Percentiles rank a stretch among this genome's conserved stretches.
Evolutionary conservation across 2,888 invertebrate genomes (phyloP).

Genomic region (Tryphoninae sp.): DNA sequence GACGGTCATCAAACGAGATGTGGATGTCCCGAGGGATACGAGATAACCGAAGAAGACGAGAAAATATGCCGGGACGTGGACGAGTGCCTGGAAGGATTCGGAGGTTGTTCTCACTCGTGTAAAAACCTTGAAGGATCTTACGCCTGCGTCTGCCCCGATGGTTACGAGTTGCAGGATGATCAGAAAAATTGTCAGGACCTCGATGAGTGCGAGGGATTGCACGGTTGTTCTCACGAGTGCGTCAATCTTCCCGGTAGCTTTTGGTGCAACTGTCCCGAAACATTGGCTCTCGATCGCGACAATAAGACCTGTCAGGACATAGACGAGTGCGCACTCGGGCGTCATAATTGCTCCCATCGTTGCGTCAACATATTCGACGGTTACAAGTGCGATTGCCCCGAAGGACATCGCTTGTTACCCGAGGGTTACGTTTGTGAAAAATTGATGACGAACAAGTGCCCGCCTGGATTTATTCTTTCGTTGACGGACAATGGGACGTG

Average conservation of each 20-base stretch:
- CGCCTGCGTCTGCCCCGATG: conserved; percentile 84
- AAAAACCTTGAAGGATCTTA: conserved; percentile 83
- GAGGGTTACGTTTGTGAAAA: conserved; percentile 76
- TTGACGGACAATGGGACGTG: conserved; percentile 68
- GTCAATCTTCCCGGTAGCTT: conserved; percentile 83
- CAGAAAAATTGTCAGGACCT: conserved; percentile 77
- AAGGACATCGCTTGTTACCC: conserved; percentile 75
- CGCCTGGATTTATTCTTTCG: conserved; percentile 78
- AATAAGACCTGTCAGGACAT: conserved; percentile 81
- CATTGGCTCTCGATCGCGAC: conserved; percentile 77
- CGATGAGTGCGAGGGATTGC: conserved; percentile 76
- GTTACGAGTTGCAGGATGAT: conserved; percentile 76
- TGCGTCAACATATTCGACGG: conserved; percentile 80
- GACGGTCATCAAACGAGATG: conserved; percentile 80
- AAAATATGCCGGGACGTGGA: conserved; percentile 79
- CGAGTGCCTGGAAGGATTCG: conserved; percentile 77
- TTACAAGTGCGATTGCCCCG: conserved; percentile 82
- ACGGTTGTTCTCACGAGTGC: conserved; percentile 80
- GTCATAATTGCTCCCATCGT: conserved; percentile 73
- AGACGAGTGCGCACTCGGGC: conserved; percentile 80
- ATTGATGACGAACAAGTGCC: conserved; percentile 68
- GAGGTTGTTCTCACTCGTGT: conserved; percentile 84
- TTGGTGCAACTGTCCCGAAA: conserved; percentile 82
- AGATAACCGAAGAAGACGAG: conserved; percentile 80
- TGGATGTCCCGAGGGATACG: conserved; percentile 82